phyloP scores from a whole-genome alignment of 1,140 invertebrate genomes.

The Trachymyrmex cornetzi region DNA sequence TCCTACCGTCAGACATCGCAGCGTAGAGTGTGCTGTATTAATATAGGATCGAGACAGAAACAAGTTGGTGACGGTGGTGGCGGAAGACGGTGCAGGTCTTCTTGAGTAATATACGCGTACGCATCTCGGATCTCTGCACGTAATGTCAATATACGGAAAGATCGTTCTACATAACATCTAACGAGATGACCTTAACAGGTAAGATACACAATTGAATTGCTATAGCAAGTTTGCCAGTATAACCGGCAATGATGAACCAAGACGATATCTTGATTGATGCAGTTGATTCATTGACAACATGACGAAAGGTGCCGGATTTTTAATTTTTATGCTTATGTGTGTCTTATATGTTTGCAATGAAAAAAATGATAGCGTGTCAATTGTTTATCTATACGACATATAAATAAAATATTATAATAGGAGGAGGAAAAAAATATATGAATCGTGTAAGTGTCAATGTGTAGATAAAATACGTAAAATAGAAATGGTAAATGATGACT shows the following conservation, averaged over 20 bases:
- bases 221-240: conserved; percentile 15
- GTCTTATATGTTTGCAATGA: not conserved
- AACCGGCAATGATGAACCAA: not conserved
- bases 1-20: conserved; percentile 81
- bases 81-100: conserved; percentile 66
- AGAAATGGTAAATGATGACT: not conserved
- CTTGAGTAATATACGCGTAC: conserved; percentile 28
- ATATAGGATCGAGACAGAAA: conserved; percentile 68
- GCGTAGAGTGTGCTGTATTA: conserved; percentile 79
- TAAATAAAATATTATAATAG: conserved; percentile 15
- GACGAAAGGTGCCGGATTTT: not conserved
- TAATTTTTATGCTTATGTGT: conserved; percentile 34
- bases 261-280: not conserved
- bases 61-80: conserved; percentile 67
- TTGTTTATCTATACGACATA: not conserved
- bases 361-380: not conserved
- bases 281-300: conserved; percentile 12
- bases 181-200: conserved; percentile 85
- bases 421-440: not conserved
- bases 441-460: not conserved
- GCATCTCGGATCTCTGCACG: conserved; percentile 57
- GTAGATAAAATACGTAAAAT: not conserved
- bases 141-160: conserved; percentile 79
- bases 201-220: conserved; percentile 56
- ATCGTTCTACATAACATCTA: conserved; percentile 72